Conservation (phyloP, 2,113 vertebrate species). For the Agapornis roseicollis region DNA sequence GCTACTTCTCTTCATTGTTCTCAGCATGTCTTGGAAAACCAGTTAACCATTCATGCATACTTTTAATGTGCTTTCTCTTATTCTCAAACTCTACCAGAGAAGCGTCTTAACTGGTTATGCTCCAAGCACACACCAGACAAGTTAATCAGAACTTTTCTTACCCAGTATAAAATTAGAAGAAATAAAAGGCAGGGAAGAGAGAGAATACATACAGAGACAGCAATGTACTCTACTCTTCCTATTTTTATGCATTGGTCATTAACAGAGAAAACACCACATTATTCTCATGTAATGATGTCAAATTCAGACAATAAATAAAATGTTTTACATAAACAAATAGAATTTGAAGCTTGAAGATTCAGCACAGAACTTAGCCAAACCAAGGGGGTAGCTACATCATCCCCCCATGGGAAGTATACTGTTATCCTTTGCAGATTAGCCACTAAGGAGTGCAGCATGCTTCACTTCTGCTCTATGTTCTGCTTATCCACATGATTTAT, state of each 20-base stretch:
- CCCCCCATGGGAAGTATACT: background rate
- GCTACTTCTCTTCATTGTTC: background rate
- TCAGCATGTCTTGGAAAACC: accelerated
- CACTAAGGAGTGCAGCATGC: background rate
- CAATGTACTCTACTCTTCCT: background rate
- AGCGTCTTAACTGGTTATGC: background rate
- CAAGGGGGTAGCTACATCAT: background rate
- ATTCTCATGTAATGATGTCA: background rate
- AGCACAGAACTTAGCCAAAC: background rate
- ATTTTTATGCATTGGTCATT: background rate
- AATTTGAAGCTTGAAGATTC: background rate
- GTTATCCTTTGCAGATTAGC: background rate
- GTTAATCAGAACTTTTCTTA: background rate
- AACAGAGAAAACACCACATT: background rate
- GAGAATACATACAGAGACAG: background rate
- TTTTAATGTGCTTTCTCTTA: background rate
- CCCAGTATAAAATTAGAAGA: background rate
- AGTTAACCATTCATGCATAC: background rate
- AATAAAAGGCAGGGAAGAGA: accelerated
- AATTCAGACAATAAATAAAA: background rate
- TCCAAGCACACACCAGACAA: background rate
- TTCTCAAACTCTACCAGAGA: background rate
- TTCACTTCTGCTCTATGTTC: background rate
- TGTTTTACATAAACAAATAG: background rate
- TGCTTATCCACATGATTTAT: conserved; percentile 50